Percentiles rank a stretch among this genome's conserved stretches.
Evolutionary conservation across 2,888 invertebrate genomes (phyloP).

Genomic region (Hyles lineata): DNA sequence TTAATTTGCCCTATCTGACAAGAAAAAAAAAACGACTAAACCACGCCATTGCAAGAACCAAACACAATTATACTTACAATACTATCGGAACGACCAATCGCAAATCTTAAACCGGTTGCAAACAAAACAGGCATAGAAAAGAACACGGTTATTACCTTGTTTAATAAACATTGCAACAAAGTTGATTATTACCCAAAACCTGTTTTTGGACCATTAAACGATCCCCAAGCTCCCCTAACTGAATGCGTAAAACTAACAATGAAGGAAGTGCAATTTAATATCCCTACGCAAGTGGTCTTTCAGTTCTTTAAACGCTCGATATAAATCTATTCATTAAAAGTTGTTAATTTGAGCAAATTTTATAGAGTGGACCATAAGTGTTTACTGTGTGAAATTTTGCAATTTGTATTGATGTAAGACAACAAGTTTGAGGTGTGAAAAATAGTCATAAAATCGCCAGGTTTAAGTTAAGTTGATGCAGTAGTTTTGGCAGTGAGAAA

Average conservation of each 20-base stretch:
- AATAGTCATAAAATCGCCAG: neutral
- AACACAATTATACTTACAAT: slow-evolving; percentile 26
- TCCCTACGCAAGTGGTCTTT: slow-evolving; percentile 60
- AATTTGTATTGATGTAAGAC: slow-evolving; percentile 7
- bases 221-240: slow-evolving; percentile 54
- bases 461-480: neutral
- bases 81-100: slow-evolving; percentile 19
- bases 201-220: slow-evolving; percentile 58
- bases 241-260: slow-evolving; percentile 72
- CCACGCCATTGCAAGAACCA: neutral
- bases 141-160: slow-evolving; percentile 77
- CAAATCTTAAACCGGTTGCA: slow-evolving; percentile 48
- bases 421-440: slow-evolving; percentile 17
- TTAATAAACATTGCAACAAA: slow-evolving; percentile 83
- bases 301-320: slow-evolving; percentile 76
- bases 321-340: slow-evolving; percentile 66
- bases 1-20: neutral
- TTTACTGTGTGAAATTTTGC: slow-evolving; percentile 36
- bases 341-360: slow-evolving; percentile 71
- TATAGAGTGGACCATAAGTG: slow-evolving; percentile 44
- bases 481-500: neutral
- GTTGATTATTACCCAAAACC: slow-evolving; percentile 73
- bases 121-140: slow-evolving; percentile 54
- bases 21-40: neutral
- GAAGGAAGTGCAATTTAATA: slow-evolving; percentile 77